Percentiles rank a stretch among this genome's conserved stretches.
Evolutionary conservation across 2,888 invertebrate species (phyloP).

Genomic region (Papilio gigon): DNA sequence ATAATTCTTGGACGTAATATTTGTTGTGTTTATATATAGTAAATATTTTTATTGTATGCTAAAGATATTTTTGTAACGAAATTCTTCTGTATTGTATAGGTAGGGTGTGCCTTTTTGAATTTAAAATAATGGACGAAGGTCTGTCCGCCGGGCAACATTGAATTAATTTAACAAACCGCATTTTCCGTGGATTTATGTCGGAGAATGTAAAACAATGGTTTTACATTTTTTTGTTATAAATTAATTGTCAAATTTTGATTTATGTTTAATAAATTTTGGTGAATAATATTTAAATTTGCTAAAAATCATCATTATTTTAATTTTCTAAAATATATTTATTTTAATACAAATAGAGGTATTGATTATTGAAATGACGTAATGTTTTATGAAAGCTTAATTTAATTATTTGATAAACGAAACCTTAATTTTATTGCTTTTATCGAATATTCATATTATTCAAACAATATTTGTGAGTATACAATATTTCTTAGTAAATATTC

Average conservation of each 20-base stretch:
- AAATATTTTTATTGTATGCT: not conserved
- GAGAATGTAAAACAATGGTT: not conserved
- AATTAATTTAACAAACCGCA: slow-evolving; percentile 6
- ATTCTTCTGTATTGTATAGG: not conserved
- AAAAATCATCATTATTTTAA: no score
- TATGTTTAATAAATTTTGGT: not conserved
- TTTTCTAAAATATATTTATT: no score
- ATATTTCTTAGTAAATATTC: not conserved
- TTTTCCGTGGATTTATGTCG: not conserved
- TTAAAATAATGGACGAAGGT: slow-evolving; percentile 3
- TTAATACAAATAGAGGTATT: no score
- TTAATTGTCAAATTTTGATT: not conserved
- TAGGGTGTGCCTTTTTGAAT: not conserved
- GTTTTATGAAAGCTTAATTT: no score
- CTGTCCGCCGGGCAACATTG: not conserved
- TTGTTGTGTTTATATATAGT: no score
- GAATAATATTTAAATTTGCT: no score
- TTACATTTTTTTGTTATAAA: not conserved
- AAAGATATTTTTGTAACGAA: not conserved
- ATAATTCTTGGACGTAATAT: no score
- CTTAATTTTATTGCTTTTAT: no score
- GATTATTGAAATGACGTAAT: no score
- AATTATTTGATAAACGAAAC: no score
- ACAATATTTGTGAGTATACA: not conserved
- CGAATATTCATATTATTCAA: no score